Conservation (phyloP, 2,888 invertebrate species). For the Celastrina argiolus region DNA sequence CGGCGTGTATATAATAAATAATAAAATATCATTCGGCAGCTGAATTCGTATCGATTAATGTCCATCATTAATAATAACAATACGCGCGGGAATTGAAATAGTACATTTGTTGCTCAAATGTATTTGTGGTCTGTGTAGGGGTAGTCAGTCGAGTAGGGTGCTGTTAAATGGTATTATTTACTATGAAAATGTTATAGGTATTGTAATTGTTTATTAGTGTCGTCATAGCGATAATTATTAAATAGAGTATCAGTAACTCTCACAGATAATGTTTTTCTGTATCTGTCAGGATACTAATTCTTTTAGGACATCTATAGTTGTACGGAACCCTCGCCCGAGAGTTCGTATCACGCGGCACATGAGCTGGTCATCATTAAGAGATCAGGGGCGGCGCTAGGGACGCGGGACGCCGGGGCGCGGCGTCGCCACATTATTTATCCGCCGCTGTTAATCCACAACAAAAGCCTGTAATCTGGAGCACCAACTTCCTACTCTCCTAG, state of each 20-base stretch:
- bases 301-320: too few species aligned
- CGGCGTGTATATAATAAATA: too few species aligned
- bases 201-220: not conserved
- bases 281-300: too few species aligned
- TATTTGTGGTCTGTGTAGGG: not conserved
- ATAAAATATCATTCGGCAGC: too few species aligned
- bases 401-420: conserved; percentile 23
- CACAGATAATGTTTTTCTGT: too few species aligned
- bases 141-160: not conserved
- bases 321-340: not conserved
- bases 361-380: conserved; percentile 10
- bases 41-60: not conserved
- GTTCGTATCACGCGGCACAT: not conserved
- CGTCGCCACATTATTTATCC: conserved; percentile 35
- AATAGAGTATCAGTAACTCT: not conserved
- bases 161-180: not conserved
- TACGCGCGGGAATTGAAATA: not conserved
- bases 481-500: conserved; percentile 42
- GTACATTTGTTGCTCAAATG: not conserved
- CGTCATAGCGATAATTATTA: not conserved
- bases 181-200: not conserved
- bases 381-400: conserved; percentile 2
- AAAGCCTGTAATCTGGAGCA: conserved; percentile 58
- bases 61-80: not conserved
- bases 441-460: conserved; percentile 56